Conservation (phyloP, 1,140 invertebrate species). For the Drosophila nigrodunni region DNA sequence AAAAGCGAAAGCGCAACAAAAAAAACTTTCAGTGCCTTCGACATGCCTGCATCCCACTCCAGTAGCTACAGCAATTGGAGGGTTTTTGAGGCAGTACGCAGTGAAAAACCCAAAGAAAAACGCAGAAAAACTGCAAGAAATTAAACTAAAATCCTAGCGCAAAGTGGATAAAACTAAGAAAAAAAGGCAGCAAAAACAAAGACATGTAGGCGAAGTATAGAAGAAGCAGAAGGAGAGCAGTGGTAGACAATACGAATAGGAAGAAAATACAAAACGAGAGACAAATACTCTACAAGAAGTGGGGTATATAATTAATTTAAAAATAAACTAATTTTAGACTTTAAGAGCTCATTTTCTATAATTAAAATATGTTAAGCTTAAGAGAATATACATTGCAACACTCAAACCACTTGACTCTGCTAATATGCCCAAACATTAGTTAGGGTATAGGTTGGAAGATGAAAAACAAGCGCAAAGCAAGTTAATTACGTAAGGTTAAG, state of each 20-base stretch:
- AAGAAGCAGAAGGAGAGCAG: background rate
- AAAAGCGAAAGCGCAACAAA: slow-evolving; percentile 74
- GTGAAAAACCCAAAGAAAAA: slow-evolving; percentile 37
- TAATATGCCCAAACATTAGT: background rate
- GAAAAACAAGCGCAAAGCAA: slow-evolving; percentile 44
- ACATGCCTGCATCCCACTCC: background rate
- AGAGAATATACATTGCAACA: background rate
- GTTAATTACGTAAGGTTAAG: slow-evolving; percentile 76
- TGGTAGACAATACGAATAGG: slow-evolving; percentile 3
- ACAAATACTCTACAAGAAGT: background rate
- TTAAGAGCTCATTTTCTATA: no score
- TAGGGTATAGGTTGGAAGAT: slow-evolving; percentile 13
- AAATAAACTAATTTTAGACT: background rate
- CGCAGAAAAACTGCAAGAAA: slow-evolving; percentile 67
- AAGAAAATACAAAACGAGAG: background rate
- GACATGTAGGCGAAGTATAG: slow-evolving; percentile 4
- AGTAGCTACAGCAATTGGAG: background rate
- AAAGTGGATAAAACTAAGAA: slow-evolving; percentile 75
- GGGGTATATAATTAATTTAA: background rate
- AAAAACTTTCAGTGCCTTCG: slow-evolving; percentile 45
- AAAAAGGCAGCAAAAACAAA: slow-evolving; percentile 39
- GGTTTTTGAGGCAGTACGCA: background rate
- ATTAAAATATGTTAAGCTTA: no score
- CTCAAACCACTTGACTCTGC: background rate
- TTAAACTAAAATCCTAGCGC: slow-evolving; percentile 79